A percentile compares a stretch with the other conserved stretches of the same genome.
Evolutionary conservation across 2,797 vertebrate genomes (phyloP).

Genomic region (Poeciliopsis gracilis): DNA sequence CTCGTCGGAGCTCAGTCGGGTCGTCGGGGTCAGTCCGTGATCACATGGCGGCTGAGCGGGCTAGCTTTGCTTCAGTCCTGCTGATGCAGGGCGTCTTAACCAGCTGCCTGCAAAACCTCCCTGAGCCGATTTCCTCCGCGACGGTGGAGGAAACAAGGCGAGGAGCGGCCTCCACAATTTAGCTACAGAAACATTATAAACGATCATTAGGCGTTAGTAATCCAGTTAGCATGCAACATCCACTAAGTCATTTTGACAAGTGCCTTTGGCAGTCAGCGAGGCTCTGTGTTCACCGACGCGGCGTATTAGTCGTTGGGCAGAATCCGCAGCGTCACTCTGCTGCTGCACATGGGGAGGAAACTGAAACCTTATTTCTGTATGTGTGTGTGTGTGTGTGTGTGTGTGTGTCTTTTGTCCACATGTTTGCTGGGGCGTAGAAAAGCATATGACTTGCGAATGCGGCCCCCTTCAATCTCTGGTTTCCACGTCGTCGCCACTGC

Average conservation of each 20-base stretch:
- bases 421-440: conserved; percentile 6
- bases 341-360: conserved; percentile 14
- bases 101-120: conserved; percentile 47
- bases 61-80: conserved; percentile 31
- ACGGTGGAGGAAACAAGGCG: conserved; percentile 4
- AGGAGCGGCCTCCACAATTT: background rate
- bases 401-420: conserved; percentile 13
- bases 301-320: conserved; percentile 3
- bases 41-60: conserved; percentile 61
- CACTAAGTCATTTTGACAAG: conserved; percentile 11
- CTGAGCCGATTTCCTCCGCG: conserved; percentile 56
- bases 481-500: conserved; percentile 36
- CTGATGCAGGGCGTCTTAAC: conserved; percentile 41
- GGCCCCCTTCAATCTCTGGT: conserved; percentile 20
- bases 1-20: background rate
- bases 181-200: background rate
- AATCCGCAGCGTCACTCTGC: conserved; percentile 14
- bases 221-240: background rate
- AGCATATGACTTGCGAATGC: background rate
- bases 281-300: conserved; percentile 1
- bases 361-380: conserved; percentile 11
- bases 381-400: background rate
- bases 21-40: conserved; percentile 26
- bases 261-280: background rate
- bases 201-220: background rate